A percentile compares a stretch with the other conserved stretches of the same genome.
Evolutionary conservation across 2,888 invertebrate genomes (phyloP).

Genomic region (Hecatera dysodea): DNA sequence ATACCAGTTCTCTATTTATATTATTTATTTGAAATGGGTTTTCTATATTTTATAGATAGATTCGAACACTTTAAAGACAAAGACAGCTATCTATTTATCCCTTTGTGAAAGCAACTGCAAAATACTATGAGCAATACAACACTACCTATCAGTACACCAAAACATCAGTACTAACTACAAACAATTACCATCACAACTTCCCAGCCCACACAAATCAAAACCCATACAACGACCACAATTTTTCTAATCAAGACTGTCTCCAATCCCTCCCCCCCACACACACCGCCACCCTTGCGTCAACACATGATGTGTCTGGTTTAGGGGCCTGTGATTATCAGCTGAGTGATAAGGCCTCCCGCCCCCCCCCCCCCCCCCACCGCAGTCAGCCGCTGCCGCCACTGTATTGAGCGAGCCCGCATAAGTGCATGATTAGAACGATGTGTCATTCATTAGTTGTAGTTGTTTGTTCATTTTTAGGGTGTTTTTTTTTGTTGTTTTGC

Average conservation of each 20-base stretch:
- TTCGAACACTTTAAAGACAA: too few species aligned
- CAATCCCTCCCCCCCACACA: slow-evolving; percentile 21
- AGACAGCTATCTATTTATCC: too few species aligned
- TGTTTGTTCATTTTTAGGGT: slow-evolving; percentile 30
- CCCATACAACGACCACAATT: slow-evolving; percentile 21
- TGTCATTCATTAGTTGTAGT: slow-evolving; percentile 53
- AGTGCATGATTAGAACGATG: slow-evolving; percentile 66
- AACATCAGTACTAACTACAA: not conserved
- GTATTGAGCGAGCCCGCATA: slow-evolving; percentile 81
- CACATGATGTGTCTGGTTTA: slow-evolving; percentile 74
- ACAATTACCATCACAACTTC: not conserved
- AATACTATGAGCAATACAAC: too few species aligned
- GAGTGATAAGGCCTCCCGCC: slow-evolving; percentile 75
- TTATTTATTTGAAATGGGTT: too few species aligned
- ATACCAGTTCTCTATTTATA: too few species aligned
- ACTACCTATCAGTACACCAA: not conserved
- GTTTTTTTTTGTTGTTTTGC: not conserved
- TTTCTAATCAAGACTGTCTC: slow-evolving; percentile 53
- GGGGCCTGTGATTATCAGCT: slow-evolving; percentile 82
- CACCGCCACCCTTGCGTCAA: slow-evolving; percentile 76
- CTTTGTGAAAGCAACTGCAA: too few species aligned
- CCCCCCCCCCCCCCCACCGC: slow-evolving; percentile 29
- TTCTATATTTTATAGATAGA: too few species aligned
- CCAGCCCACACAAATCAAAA: slow-evolving; percentile 27
- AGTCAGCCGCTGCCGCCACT: slow-evolving; percentile 34